phyloP scores from a whole-genome alignment of 1,140 invertebrate genomes.

The Coptotermes formosanus region DNA sequence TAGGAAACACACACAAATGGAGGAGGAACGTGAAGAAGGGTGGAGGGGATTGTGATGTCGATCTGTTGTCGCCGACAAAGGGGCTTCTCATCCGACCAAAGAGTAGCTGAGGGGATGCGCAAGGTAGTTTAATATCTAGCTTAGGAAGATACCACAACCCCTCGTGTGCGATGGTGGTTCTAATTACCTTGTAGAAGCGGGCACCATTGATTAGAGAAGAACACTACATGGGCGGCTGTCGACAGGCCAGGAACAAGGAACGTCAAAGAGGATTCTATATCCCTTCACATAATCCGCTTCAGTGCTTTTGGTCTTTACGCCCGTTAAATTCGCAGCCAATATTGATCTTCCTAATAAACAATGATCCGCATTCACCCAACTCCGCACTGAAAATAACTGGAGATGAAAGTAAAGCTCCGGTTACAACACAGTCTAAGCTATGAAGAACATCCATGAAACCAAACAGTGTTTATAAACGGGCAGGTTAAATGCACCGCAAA shows the following conservation, averaged over 20 bases:
- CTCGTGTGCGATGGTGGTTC: background rate
- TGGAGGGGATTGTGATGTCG: background rate
- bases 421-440: background rate
- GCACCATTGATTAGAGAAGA: background rate
- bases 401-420: background rate
- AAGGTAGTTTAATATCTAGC: conserved; percentile 2
- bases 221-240: too few relatives aligned
- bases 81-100: too few relatives aligned
- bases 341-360: conserved; percentile 11
- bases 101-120: background rate
- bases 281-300: background rate
- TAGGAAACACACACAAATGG: background rate
- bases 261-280: background rate
- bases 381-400: background rate
- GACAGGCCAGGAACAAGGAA: background rate
- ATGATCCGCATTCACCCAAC: background rate
- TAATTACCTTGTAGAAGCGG: background rate
- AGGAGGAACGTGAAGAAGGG: background rate
- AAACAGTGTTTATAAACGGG: background rate
- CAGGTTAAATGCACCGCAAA: background rate
- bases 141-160: background rate
- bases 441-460: too few relatives aligned
- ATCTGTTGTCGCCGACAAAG: background rate
- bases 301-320: background rate
- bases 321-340: conserved; percentile 10